Conservation (phyloP, 2,797 vertebrate species). For the Melanotaenia trifasciata region DNA sequence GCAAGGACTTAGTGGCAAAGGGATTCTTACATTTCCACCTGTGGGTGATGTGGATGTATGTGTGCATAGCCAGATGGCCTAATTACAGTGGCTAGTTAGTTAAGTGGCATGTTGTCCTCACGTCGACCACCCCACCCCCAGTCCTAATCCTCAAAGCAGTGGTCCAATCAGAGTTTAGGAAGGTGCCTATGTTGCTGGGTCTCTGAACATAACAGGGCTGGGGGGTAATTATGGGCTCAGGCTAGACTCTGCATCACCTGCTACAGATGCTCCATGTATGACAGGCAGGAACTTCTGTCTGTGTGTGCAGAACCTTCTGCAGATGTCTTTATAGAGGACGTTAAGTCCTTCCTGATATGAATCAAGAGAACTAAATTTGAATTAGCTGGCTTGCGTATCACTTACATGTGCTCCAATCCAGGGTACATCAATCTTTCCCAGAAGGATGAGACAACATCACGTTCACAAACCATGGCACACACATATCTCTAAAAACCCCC, state of each 20-base stretch:
- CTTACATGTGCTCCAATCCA: conserved; percentile 4
- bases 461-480: conserved; percentile 13
- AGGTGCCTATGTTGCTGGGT: conserved; percentile 52
- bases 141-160: conserved; percentile 84
- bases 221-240: conserved; percentile 84
- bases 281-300: conserved; percentile 5
- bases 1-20: conserved; percentile 40
- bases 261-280: conserved; percentile 60
- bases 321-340: conserved; percentile 17
- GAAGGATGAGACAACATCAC: conserved; percentile 39
- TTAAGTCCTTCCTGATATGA: neutral
- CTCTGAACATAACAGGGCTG: conserved; percentile 60
- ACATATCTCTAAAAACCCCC: conserved; percentile 26
- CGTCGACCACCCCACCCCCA: conserved; percentile 72
- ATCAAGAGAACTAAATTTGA: conserved; percentile 8
- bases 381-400: conserved; percentile 9
- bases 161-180: conserved; percentile 87
- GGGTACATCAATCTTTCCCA: conserved; percentile 1
- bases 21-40: conserved; percentile 64
- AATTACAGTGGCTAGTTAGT: conserved; percentile 87
- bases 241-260: conserved; percentile 71
- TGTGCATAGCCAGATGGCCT: conserved; percentile 83
- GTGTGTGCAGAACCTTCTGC: conserved; percentile 16
- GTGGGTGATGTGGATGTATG: conserved; percentile 59
- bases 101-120: conserved; percentile 79